Evolutionary conservation across 2,113 vertebrate genomes (phyloP).

Genomic region (Callorhinus ursinus): DNA sequence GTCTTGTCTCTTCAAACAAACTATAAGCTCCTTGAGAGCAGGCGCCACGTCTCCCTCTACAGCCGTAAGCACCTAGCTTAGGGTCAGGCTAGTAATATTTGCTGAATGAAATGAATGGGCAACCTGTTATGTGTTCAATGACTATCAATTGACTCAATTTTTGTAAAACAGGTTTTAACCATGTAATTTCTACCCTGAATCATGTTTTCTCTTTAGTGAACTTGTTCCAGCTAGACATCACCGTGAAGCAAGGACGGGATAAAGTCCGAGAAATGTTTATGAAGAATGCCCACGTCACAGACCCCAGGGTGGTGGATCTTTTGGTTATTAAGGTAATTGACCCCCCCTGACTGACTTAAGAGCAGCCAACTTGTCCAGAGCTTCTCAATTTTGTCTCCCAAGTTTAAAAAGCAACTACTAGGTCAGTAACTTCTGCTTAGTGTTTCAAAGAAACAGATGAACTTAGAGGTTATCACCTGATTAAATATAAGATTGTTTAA

Average conservation of each 20-base stretch:
- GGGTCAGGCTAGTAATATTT: background rate
- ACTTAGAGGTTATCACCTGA: background rate
- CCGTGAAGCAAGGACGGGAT: slow-evolving; percentile 89
- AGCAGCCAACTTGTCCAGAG: background rate
- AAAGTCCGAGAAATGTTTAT: slow-evolving; percentile 96
- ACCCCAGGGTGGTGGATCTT: slow-evolving; percentile 94
- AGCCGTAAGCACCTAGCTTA: background rate
- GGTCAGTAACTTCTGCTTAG: background rate
- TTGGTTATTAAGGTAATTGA: slow-evolving; percentile 95
- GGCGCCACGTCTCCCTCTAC: background rate
- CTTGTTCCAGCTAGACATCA: slow-evolving; percentile 93
- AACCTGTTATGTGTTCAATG: background rate
- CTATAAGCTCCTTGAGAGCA: background rate
- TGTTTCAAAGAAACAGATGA: slow-evolving; percentile 26
- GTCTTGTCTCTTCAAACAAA: background rate
- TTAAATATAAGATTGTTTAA: background rate
- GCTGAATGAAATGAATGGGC: background rate
- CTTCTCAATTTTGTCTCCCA: background rate
- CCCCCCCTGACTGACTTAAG: background rate
- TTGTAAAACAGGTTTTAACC: background rate
- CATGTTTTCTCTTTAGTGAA: slow-evolving; percentile 85
- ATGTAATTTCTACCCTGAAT: background rate
- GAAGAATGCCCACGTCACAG: slow-evolving; percentile 92
- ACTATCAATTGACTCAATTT: background rate
- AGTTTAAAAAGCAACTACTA: background rate